These are phyloP conservation scores for Brachionus koreanus DNA, from an alignment of 1,140 invertebrate species.

Conservation along the genomic window DNA sequence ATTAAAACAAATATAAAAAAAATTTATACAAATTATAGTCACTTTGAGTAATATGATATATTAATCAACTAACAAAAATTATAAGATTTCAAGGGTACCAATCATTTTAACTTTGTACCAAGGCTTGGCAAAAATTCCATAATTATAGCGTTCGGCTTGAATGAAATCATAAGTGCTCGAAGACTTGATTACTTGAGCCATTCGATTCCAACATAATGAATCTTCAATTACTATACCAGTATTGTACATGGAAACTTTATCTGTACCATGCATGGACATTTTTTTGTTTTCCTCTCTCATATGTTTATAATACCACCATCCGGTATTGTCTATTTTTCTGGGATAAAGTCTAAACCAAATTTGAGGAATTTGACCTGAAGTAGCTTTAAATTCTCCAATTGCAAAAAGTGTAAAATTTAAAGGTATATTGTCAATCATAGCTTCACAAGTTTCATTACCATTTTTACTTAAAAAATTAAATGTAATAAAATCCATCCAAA, in stretches of 20 bases:
- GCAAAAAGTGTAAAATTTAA: slow-evolving; percentile 30
- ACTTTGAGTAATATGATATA: not conserved
- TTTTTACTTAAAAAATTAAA: not conserved
- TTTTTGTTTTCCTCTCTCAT: slow-evolving; percentile 10
- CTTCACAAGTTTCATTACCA: slow-evolving; percentile 13
- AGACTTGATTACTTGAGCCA: slow-evolving; percentile 9
- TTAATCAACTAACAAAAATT: not conserved
- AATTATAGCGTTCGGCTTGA: slow-evolving; percentile 17
- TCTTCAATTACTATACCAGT: not conserved
- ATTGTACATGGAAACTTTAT: not conserved
- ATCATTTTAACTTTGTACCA: slow-evolving; percentile 15
- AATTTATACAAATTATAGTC: not conserved
- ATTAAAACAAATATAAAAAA: not conserved
- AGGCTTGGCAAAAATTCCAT: not conserved
- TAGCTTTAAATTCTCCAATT: slow-evolving; percentile 18
- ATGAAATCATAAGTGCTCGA: not conserved
- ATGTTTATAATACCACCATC: slow-evolving; percentile 32
- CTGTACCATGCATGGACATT: slow-evolving; percentile 21
- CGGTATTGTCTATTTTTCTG: slow-evolving; percentile 22
- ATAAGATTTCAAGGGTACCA: slow-evolving; percentile 16
- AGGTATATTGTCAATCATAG: not conserved
- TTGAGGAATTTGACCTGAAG: not conserved
- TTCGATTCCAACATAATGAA: not conserved
- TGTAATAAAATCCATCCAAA: too few species aligned
- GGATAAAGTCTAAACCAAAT: slow-evolving; percentile 38